Base-by-base conservation (phyloP, 2,888 invertebrate species). In the Embidobia sp. region DNA sequence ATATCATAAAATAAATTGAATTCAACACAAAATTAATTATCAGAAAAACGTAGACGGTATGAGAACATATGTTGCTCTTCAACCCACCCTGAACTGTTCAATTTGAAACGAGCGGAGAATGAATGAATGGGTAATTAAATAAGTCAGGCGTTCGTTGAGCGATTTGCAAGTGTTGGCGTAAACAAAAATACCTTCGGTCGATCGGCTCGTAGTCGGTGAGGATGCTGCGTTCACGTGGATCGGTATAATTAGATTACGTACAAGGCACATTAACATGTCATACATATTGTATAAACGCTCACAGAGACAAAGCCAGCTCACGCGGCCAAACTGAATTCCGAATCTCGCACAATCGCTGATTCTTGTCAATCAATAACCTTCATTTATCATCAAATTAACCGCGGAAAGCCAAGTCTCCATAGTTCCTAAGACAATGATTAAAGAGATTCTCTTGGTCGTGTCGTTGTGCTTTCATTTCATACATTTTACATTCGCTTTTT, bases 191-290 rank as follows among this genome's bases (percentile, higher is more conserved):
- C 6, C n/a, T 16, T 13, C 7, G 42, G 29, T 57, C 42, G 57
- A 42, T 57, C 42, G 16, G 19, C 8, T 3, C 10, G 31, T 18
- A 31, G 57, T 42, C 40, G 15, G 7, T 31, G 19, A 33, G 49
- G 57, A 67, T 75, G 80, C 48, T 70, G 79, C 72, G 16, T 79
- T 84, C 83, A 81, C 86, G 83, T 81, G 83, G 83, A 86, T 85
- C 84, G 84, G 86, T 85, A 87, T 87, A 87, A 87, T 87, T 87
- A 87, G 87, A 87, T 87, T 85, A 84, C 84, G 83, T 86, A 84
- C 84, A 84, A 82, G 83, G 79, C 76, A 81, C 83, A 87, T 86
- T 87, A 86, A 84, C 87, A 87, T 86, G 84, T 86, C 87, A 87
- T 87, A 85, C 86, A 87, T 87, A 87, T 87, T 87, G 85, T 75